These are phyloP conservation scores for Anticlea derivata DNA, from an alignment of 2,888 invertebrate genomes.

Conservation along the genomic window DNA sequence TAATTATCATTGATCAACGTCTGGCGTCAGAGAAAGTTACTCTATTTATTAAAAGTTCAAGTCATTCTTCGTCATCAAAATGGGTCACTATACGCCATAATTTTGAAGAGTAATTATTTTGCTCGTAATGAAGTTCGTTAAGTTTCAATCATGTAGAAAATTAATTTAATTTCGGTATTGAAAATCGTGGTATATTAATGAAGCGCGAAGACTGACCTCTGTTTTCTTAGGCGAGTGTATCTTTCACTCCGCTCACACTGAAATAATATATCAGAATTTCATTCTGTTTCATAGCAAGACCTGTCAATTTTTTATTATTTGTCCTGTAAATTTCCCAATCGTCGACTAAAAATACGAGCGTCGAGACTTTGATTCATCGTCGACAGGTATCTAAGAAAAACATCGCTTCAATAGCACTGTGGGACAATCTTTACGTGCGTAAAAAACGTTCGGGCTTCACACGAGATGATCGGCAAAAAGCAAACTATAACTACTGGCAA, in stretches of 20 bases:
- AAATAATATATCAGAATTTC: no score
- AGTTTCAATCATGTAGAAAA: constrained; percentile 21
- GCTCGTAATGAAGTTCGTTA: constrained; percentile 9
- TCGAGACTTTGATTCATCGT: constrained; percentile 20
- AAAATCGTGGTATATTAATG: constrained; percentile 13
- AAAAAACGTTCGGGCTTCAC: constrained; percentile 57
- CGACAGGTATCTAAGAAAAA: constrained; percentile 29
- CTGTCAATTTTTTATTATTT: no score
- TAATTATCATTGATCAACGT: constrained; percentile 58
- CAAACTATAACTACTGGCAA: constrained; percentile 52
- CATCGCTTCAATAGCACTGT: constrained; percentile 15
- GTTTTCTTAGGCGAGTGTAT: no score
- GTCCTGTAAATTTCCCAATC: no score
- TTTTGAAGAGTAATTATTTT: constrained; percentile 18
- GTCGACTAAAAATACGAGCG: no score
- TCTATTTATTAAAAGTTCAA: constrained; percentile 26
- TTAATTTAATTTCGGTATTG: constrained; percentile 14
- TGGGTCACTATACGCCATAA: constrained; percentile 19
- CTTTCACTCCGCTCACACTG: no score
- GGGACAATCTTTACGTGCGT: constrained; percentile 36
- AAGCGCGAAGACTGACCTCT: constrained; percentile 12
- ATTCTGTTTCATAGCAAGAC: no score
- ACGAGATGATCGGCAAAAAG: constrained; percentile 69
- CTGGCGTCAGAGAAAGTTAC: constrained; percentile 55
- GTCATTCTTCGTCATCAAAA: constrained; percentile 25